Conservation (phyloP, 2,888 invertebrate species). For the Julus scanicus region DNA sequence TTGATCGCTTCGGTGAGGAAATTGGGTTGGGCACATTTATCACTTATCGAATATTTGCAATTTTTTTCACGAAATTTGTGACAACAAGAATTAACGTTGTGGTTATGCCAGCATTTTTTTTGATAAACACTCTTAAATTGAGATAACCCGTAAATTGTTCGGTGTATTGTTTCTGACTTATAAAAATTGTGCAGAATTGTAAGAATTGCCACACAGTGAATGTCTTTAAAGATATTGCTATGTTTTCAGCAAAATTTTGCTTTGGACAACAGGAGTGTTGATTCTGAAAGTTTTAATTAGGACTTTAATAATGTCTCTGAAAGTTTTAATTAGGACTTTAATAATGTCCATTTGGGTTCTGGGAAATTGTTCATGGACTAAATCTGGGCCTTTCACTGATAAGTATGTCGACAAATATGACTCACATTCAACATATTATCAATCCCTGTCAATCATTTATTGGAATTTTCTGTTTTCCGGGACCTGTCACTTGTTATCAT, state of each 20-base stretch:
- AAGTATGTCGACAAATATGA: not conserved
- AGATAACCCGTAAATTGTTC: not conserved
- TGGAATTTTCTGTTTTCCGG: not conserved
- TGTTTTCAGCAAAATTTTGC: not conserved
- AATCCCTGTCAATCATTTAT: conserved; percentile 23
- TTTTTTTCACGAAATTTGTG: not conserved
- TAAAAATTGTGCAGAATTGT: not conserved
- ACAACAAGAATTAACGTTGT: not conserved
- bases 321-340: too few relatives aligned
- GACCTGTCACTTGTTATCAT: conserved; percentile 2
- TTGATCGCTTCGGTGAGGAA: not conserved
- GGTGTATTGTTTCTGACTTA: not conserved
- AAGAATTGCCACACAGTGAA: not conserved
- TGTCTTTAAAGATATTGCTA: not conserved
- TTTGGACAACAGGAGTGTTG: not conserved
- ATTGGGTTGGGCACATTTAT: not conserved
- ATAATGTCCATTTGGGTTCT: not conserved
- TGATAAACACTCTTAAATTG: not conserved
- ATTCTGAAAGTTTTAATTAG: not conserved
- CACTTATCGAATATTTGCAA: conserved; percentile 7
- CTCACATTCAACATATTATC: not conserved
- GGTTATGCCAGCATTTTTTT: not conserved
- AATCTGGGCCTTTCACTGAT: not conserved
- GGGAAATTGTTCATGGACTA: not conserved
- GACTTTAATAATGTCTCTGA: too few relatives aligned